Conservation (phyloP, 1,140 invertebrate genomes). For the Drosophila aff. region DNA sequence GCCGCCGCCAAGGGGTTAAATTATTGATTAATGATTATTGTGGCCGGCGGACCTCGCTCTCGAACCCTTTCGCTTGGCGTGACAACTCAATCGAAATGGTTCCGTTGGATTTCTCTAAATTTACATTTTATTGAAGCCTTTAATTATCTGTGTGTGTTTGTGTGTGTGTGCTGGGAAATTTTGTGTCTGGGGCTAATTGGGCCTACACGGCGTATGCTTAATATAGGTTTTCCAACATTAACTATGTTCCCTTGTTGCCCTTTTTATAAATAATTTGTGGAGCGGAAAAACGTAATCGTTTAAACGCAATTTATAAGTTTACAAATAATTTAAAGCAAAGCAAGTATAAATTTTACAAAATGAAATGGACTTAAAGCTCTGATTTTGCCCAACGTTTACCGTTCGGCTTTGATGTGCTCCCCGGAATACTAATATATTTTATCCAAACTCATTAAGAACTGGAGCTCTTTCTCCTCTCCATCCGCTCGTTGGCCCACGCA, state of each 20-base stretch:
- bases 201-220: constrained; percentile 18
- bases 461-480: constrained; percentile 10
- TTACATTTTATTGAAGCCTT: constrained; percentile 41
- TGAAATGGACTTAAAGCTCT: not conserved
- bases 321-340: not conserved
- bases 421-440: constrained; percentile 40
- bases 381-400: constrained; percentile 11
- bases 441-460: constrained; percentile 47
- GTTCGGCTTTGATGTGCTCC: not conserved
- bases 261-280: constrained; percentile 15
- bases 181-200: constrained; percentile 9
- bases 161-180: constrained; percentile 17
- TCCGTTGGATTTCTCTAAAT: constrained; percentile 25
- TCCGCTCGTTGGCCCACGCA: constrained; percentile 26
- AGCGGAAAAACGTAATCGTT: constrained; percentile 3
- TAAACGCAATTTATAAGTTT: not conserved
- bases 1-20: constrained; percentile 26
- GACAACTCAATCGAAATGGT: constrained; percentile 53
- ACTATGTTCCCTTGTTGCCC: not conserved
- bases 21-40: constrained; percentile 63
- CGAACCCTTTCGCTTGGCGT: constrained; percentile 32
- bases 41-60: not conserved
- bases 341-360: not conserved
- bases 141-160: constrained; percentile 18
- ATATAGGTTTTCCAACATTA: not conserved